These are phyloP conservation scores for Acronicta aceris DNA, from an alignment of 2,888 invertebrate species.

Conservation along the genomic window DNA sequence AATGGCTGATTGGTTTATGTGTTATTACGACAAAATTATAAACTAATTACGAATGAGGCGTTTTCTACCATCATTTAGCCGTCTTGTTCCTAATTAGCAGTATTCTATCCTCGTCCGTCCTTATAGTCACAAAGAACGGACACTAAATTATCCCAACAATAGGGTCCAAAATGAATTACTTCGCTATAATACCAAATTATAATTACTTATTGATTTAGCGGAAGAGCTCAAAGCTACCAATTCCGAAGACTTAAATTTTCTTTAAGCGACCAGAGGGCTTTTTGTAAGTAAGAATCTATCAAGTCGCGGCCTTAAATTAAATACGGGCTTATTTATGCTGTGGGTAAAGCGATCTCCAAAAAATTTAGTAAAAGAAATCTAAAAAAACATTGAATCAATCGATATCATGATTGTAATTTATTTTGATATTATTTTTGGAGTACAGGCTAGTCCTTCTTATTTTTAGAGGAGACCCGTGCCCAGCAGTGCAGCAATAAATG, in stretches of 20 bases:
- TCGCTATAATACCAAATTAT: not conserved
- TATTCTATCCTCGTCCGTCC: not conserved
- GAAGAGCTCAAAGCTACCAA: not conserved
- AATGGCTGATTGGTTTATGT: no score
- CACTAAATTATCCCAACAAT: not conserved
- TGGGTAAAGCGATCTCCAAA: not conserved
- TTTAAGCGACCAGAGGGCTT: not conserved
- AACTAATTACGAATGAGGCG: no score
- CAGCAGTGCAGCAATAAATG: no score
- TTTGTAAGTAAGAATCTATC: not conserved
- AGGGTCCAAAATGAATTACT: not conserved
- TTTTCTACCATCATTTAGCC: not conserved
- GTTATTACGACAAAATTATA: no score
- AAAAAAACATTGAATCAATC: no score
- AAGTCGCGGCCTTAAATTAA: no score
- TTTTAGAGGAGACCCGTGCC: no score
- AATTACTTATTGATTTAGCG: not conserved
- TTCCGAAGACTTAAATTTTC: not conserved
- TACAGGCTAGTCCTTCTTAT: no score
- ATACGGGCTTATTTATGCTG: not conserved
- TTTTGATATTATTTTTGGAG: no score
- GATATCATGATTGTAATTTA: no score
- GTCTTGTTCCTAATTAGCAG: not conserved
- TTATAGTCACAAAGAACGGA: not conserved
- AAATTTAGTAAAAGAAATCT: not conserved